Conservation (phyloP, 1,140 invertebrate species). For the Hormaphis cornu region DNA sequence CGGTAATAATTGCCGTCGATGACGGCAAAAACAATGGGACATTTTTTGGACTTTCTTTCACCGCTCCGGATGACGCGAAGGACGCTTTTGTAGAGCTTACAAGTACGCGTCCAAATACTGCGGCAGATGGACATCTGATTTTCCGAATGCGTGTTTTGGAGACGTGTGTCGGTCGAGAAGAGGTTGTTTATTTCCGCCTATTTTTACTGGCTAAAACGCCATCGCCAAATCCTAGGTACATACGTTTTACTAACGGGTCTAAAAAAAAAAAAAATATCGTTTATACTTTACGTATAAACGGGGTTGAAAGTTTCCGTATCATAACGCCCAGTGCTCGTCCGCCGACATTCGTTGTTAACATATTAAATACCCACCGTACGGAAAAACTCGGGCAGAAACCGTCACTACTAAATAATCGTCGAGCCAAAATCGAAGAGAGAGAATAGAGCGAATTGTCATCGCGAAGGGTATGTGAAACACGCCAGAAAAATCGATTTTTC, state of each 20-base stretch:
- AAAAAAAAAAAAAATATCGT: not conserved
- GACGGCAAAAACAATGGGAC: too few species aligned
- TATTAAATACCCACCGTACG: too few species aligned
- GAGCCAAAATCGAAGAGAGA: too few species aligned
- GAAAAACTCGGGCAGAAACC: too few species aligned
- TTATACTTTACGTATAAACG: not conserved
- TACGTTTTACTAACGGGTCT: not conserved
- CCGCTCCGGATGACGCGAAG: not conserved
- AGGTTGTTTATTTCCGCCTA: not conserved
- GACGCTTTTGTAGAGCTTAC: not conserved
- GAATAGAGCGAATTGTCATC: too few species aligned
- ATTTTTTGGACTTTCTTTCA: not conserved
- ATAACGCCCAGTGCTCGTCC: too few species aligned
- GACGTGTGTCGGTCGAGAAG: not conserved
- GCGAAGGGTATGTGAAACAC: too few species aligned
- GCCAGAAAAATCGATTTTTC: too few species aligned
- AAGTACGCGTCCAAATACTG: not conserved
- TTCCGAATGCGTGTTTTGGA: not conserved
- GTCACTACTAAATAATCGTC: too few species aligned
- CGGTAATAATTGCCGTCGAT: too few species aligned
- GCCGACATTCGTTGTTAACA: too few species aligned
- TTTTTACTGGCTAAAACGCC: not conserved
- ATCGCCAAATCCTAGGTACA: not conserved
- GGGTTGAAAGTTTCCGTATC: not conserved
- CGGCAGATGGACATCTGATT: not conserved